Evolutionary conservation across 1,140 invertebrate species (phyloP), one percentile per base, ranked within the genome.

Genomic region (Parapsyche elsis): DNA sequence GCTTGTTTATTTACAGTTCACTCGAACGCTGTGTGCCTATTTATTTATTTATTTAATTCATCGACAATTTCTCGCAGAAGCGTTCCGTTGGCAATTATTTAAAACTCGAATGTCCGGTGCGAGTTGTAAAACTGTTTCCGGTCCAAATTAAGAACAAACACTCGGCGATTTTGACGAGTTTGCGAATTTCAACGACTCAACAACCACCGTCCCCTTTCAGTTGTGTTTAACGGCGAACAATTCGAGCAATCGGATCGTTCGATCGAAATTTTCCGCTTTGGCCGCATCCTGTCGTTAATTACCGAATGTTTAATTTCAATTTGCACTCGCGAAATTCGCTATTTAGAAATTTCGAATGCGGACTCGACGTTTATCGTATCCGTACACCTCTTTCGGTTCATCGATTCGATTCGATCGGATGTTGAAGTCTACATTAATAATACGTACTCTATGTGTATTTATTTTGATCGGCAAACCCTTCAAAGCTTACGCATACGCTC

Each of bases 1-100:
- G 57, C 19, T 61, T 61, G 57, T 61, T 61, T 61, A 21, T 61
- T 61, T 61, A 57, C 53, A 57, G 53, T 61, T 21, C 19, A 19
- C 57, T 16, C 9, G 16, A 61, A 61, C 2, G 10, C 9, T 5
- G 19, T 19, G 5, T 16, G 16, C n/a, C 49, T 9, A 19, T 19
- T 16, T 61, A 19, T 61, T 16, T 61, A 21, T 61, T 61, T 61
- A 61, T 61, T 61, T 19, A 61, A 19, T 21, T 61, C 16, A 16
- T 19, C 19, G n/a, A 21, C 1, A 19, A 61, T 61, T 61, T 19
- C 16, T 16, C 16, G 16, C 57, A 5, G 7, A 38, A n/a, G n/a
- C n/a, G 30, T 4, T 38, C 1, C 2, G 30, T 38, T 4, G 30
- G 30, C 7, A 38, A 1, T 1, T 38, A 38, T 38, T 38, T 38